Percentiles rank a stretch among this genome's conserved stretches.
These are phyloP conservation scores for Halocynthia roretzi DNA, from an alignment of 23 tunicate species.

Conservation along the genomic window DNA sequence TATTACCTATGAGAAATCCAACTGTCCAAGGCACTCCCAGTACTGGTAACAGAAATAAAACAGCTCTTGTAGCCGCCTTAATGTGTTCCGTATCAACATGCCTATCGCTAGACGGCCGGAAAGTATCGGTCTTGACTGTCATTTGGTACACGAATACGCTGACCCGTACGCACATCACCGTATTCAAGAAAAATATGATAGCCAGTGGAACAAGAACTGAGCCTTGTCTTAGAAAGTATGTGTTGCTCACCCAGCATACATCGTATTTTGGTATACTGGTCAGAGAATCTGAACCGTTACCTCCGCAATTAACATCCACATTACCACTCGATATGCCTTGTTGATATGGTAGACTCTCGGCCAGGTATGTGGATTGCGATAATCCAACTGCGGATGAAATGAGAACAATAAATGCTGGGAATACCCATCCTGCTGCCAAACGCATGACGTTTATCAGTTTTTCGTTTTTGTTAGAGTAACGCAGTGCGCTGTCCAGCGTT, in stretches of 20 bases:
- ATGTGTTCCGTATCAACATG: neutral
- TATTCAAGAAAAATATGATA: slow-evolving; percentile 19
- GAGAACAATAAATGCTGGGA: slow-evolving; percentile 27
- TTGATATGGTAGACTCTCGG: neutral
- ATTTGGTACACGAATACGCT: slow-evolving; percentile 24
- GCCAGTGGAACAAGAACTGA: slow-evolving; percentile 18
- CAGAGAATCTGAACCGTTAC: neutral
- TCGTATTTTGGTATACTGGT: slow-evolving; percentile 1
- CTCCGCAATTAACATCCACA: too few relatives aligned
- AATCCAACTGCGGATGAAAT: slow-evolving; percentile 21
- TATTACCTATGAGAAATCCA: slow-evolving; percentile 7
- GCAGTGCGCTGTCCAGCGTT: slow-evolving; percentile 19
- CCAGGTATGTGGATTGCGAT: neutral
- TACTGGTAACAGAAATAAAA: slow-evolving; percentile 1
- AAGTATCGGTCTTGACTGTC: slow-evolving; percentile 1
- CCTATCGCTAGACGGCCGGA: neutral
- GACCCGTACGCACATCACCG: neutral
- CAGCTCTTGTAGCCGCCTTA: slow-evolving; percentile 4
- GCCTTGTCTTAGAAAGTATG: neutral
- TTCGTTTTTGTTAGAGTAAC: neutral
- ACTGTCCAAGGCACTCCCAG: slow-evolving; percentile 13
- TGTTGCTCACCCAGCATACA: slow-evolving; percentile 24
- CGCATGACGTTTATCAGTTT: neutral
- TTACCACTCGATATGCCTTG: too few relatives aligned
- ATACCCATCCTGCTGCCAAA: slow-evolving; percentile 26